Evolutionary conservation across 2,113 vertebrate species (phyloP), one percentile per base, ranked within the genome.

Genomic region (Xerus inauris): DNA sequence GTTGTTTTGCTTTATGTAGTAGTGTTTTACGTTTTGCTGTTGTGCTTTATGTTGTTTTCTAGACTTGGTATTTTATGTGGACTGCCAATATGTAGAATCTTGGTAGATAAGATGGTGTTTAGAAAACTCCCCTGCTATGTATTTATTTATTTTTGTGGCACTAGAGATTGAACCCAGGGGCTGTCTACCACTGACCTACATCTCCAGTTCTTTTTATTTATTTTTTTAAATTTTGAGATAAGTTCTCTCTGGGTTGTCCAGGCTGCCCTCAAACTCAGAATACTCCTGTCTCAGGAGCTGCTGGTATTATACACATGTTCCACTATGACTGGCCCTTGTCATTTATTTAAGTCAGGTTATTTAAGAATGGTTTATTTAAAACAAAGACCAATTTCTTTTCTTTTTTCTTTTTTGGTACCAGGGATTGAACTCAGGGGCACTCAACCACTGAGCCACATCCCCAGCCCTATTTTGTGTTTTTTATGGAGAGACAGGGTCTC

Each of bases 21-120:
- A 38, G 35, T 77, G 57, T 76, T 92, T 69, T 90, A 85, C 91
- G 62, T 94, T 89, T 93, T 89, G 77, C 47, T 91, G 19, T 92
- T 45, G 47, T 93, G 84, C 72, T 49, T 84, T 95, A 24, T 82
- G 32, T 85, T 81, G 47, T 38, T 85, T 95, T 96, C 32, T 79
- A 81, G 40, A 57, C 77, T 67, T 94, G 49, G 9, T 72, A 82
- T 96, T 97, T 97, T 96, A 65, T 96, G 42, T 97, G 47, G 45
- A 71, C 47, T 95, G 54, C 90, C 20, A 79, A 88, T n/a, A 71
- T 83, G 59, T 59, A 42, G 30, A 93, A 38, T 93, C 82, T 94
- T 59, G 47, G 62, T 80, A 81, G 73, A 75, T 62, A 64, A 64
- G 32, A 62, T 32, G 82, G 2, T 30, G 82, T 88, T 94, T 28